phyloP scores from a whole-genome alignment of 2,888 invertebrate species.

The Idaea aversata region DNA sequence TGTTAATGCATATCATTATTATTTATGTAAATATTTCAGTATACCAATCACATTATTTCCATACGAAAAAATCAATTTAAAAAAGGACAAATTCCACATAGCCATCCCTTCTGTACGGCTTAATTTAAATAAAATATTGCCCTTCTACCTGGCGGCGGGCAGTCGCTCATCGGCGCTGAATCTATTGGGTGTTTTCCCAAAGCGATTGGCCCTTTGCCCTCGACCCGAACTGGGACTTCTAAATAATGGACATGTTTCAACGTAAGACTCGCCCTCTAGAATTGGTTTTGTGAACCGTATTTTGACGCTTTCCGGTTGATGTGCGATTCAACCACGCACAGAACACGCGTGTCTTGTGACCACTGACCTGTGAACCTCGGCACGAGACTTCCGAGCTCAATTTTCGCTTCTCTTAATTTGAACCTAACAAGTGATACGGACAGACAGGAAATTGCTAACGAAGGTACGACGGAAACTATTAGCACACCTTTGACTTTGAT shows the following conservation, averaged over 20 bases:
- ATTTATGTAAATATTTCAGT: conserved; percentile 8
- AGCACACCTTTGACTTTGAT: conserved; percentile 24
- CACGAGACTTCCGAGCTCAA: conserved; percentile 29
- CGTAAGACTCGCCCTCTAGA: conserved; percentile 51
- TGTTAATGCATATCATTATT: neutral
- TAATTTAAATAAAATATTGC: conserved; percentile 68
- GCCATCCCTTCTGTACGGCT: conserved; percentile 32
- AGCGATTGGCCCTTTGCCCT: conserved; percentile 57
- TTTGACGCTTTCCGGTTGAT: conserved; percentile 60
- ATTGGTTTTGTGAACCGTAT: conserved; percentile 67
- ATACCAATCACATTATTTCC: conserved; percentile 31
- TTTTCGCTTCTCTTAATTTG: conserved; percentile 34
- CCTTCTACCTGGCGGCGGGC: conserved; percentile 50
- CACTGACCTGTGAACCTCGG: conserved; percentile 35
- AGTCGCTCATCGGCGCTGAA: conserved; percentile 53
- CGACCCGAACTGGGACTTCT: conserved; percentile 44
- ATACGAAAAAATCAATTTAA: conserved; percentile 40
- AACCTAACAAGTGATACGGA: conserved; percentile 26
- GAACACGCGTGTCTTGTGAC: conserved; percentile 34
- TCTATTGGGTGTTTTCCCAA: conserved; percentile 57
- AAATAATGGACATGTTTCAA: conserved; percentile 72
- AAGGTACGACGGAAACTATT: conserved; percentile 33
- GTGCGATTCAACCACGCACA: conserved; percentile 47
- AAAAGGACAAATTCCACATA: conserved; percentile 43
- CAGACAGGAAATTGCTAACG: conserved; percentile 35